Conservation (phyloP, 2,797 vertebrate genomes). For the Sebastes minor region DNA sequence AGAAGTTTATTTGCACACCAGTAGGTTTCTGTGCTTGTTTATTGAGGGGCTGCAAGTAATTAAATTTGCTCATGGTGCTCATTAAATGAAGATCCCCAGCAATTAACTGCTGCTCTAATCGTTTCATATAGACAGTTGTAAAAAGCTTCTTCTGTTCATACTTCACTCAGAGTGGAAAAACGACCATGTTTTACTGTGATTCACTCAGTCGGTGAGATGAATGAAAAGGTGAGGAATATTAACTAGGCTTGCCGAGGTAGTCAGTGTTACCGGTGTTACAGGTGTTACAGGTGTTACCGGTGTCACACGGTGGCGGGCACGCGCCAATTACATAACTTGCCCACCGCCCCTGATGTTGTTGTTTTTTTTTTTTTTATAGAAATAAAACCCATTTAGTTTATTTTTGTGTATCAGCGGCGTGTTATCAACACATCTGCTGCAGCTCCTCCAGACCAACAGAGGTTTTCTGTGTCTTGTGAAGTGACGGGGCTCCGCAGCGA, state of each 20-base stretch:
- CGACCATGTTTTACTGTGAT: background rate
- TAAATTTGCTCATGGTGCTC: slow-evolving; percentile 41
- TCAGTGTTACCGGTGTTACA: too few species aligned
- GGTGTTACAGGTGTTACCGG: too few species aligned
- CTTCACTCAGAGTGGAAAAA: slow-evolving; percentile 15
- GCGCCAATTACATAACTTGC: too few species aligned
- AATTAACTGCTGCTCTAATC: slow-evolving; percentile 41
- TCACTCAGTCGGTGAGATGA: slow-evolving; percentile 4
- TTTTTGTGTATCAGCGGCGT: too few species aligned
- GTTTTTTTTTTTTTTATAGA: too few species aligned
- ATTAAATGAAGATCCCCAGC: slow-evolving; percentile 47
- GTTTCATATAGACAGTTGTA: slow-evolving; percentile 40
- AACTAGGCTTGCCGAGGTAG: background rate
- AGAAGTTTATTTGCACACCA: slow-evolving; percentile 43
- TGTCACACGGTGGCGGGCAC: too few species aligned
- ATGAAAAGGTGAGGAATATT: slow-evolving; percentile 28
- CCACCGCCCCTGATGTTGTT: too few species aligned
- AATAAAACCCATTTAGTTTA: too few species aligned
- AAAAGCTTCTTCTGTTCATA: slow-evolving; percentile 27
- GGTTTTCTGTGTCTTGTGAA: too few species aligned
- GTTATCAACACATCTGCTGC: too few species aligned
- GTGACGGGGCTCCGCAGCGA: fast-evolving
- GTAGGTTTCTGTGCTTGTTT: slow-evolving; percentile 41
- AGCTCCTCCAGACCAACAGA: too few species aligned
- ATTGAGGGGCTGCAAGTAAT: slow-evolving; percentile 39